Percentiles rank a stretch among this genome's conserved stretches.
Conservation (phyloP, 2,888 invertebrate species). For the Mantis religiosa region DNA sequence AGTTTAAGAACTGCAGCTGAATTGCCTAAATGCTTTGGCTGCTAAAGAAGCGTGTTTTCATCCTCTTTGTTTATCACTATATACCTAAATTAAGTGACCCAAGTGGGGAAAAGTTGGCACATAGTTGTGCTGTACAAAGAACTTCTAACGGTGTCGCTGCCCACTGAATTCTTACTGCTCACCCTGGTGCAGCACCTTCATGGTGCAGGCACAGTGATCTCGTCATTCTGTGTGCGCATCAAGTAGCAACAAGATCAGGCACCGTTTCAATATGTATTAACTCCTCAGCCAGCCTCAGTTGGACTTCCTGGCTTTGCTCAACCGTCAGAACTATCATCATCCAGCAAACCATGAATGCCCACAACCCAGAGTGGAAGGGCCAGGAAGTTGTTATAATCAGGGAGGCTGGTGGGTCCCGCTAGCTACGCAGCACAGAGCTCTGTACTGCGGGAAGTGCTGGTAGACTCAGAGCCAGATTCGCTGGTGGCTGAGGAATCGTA, state of each 20-base stretch:
- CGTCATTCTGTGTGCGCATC: background rate
- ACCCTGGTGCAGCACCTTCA: background rate
- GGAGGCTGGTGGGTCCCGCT: background rate
- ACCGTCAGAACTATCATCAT: background rate
- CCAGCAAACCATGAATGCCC: background rate
- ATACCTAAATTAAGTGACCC: background rate
- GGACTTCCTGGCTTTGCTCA: background rate
- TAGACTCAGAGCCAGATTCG: slow-evolving; percentile 29
- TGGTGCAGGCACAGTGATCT: background rate
- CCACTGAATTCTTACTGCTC: background rate
- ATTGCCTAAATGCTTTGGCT: background rate
- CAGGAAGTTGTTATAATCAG: background rate
- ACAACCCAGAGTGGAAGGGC: background rate
- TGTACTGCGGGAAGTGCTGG: slow-evolving; percentile 22
- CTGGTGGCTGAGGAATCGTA: slow-evolving; percentile 27
- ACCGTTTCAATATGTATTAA: background rate
- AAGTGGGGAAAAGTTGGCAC: background rate
- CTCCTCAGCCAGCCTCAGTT: background rate
- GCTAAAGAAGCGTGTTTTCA: background rate
- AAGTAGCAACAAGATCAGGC: background rate
- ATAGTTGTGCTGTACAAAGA: background rate
- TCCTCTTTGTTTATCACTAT: background rate
- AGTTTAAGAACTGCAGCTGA: background rate
- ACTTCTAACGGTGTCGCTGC: background rate
- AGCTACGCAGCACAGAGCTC: slow-evolving; percentile 2